A percentile compares a stretch with the other conserved stretches of the same genome.
These are phyloP conservation scores for Zaprionus obscuricornis DNA, from an alignment of 2,888 invertebrate genomes.

Conservation along the genomic window DNA sequence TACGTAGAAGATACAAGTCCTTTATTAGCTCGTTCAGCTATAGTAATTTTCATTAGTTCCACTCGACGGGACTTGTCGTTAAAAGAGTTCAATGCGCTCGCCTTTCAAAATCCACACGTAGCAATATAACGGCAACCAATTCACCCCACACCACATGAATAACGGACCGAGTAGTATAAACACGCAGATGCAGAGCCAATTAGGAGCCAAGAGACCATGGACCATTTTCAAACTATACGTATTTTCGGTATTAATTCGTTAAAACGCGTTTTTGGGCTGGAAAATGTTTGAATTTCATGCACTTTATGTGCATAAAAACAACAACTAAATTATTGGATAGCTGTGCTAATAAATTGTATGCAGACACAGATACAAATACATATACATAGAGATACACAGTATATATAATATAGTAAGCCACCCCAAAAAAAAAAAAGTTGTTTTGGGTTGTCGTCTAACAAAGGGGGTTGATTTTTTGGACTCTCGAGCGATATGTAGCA, in stretches of 20 bases:
- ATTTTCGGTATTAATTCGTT: neutral
- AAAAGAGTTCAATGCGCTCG: conserved; percentile 57
- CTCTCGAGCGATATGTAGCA: conserved; percentile 15
- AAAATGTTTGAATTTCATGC: conserved; percentile 51
- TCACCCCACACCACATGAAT: conserved; percentile 1
- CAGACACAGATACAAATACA: conserved; percentile 11
- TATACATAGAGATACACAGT: neutral
- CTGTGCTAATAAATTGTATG: conserved; percentile 44
- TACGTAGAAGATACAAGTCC: conserved; percentile 13
- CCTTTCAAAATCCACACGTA: conserved; percentile 30
- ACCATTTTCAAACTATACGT: no score
- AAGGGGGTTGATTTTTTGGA: conserved; percentile 66
- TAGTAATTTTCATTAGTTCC: conserved; percentile 65
- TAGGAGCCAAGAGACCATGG: conserved; percentile 17
- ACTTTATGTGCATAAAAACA: conserved; percentile 46
- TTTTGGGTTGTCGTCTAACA: conserved; percentile 20
- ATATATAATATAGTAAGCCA: conserved; percentile 52
- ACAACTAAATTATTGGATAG: conserved; percentile 37
- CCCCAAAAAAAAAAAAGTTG: conserved; percentile 52
- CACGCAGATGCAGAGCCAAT: conserved; percentile 44
- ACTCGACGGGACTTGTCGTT: conserved; percentile 48
- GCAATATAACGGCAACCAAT: conserved; percentile 3
- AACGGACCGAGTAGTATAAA: neutral
- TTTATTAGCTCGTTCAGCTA: conserved; percentile 30
- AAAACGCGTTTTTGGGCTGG: conserved; percentile 15